These are phyloP conservation scores for Gambusia affinis DNA, from an alignment of 2,113 vertebrate species.

Conservation along the genomic window DNA sequence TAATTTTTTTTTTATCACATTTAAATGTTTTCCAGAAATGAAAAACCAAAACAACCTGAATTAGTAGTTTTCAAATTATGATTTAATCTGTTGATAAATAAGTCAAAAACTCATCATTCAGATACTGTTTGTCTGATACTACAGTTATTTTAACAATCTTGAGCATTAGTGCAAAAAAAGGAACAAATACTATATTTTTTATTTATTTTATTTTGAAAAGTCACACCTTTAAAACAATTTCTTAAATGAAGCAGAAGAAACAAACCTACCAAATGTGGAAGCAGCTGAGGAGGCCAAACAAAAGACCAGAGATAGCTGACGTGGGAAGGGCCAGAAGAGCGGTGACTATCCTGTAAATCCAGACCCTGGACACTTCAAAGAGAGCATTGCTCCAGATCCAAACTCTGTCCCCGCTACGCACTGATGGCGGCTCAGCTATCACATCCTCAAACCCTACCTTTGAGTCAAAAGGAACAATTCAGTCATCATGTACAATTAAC, in stretches of 20 bases:
- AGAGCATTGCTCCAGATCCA: conserved; percentile 84
- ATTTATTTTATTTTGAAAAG: background rate
- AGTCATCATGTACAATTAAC: background rate
- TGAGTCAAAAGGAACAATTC: conserved; percentile 17
- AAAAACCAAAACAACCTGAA: no score
- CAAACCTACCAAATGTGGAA: conserved; percentile 78
- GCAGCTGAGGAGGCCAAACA: conserved; percentile 80
- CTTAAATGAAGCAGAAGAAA: background rate
- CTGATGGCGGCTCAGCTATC: conserved; percentile 78
- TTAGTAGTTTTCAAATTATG: no score
- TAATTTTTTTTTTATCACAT: background rate
- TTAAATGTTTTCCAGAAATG: background rate
- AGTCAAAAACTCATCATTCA: no score
- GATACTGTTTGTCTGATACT: no score
- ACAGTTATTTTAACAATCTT: no score
- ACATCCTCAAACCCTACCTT: conserved; percentile 84
- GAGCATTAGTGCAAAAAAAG: no score
- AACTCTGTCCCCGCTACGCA: conserved; percentile 80
- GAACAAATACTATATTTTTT: background rate
- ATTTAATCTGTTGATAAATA: no score
- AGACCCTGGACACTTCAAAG: conserved; percentile 79
- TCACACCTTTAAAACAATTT: background rate
- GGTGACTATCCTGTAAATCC: conserved; percentile 79
- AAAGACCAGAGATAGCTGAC: conserved; percentile 74
- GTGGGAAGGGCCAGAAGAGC: conserved; percentile 74